Evolutionary conservation across 2,888 invertebrate genomes (phyloP).

Genomic region (Strigamia transsilvanica): DNA sequence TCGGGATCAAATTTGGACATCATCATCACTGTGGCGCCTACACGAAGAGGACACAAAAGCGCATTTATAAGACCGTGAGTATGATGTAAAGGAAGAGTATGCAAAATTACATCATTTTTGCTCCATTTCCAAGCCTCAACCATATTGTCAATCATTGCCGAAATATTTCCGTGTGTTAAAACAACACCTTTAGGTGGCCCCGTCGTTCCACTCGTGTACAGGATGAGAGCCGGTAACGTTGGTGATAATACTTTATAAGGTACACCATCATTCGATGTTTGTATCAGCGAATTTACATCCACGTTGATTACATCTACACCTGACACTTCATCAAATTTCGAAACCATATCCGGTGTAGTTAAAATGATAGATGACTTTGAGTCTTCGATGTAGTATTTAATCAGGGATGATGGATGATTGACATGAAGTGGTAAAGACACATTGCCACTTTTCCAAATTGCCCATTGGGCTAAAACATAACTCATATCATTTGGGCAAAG

Average conservation of each 20-base stretch:
- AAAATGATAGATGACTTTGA: constrained; percentile 75
- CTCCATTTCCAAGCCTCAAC: constrained; percentile 76
- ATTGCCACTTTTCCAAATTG: constrained; percentile 88
- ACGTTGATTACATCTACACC: background rate
- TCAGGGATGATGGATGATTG: constrained; percentile 75
- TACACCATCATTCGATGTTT: constrained; percentile 58
- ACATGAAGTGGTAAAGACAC: constrained; percentile 83
- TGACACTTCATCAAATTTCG: constrained; percentile 58
- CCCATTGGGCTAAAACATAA: constrained; percentile 84
- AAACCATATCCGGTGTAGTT: constrained; percentile 72
- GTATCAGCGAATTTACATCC: background rate
- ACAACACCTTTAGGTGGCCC: constrained; percentile 85
- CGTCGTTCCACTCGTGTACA: constrained; percentile 90
- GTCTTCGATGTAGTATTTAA: constrained; percentile 80
- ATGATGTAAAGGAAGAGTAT: constrained; percentile 85
- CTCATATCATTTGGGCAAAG: constrained; percentile 82
- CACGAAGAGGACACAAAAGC: constrained; percentile 77
- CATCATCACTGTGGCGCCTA: constrained; percentile 73
- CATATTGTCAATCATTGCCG: constrained; percentile 75
- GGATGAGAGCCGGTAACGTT: constrained; percentile 76
- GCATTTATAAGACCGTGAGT: constrained; percentile 87
- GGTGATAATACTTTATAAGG: constrained; percentile 69
- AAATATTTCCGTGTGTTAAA: constrained; percentile 76
- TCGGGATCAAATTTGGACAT: constrained; percentile 72
- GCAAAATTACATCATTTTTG: constrained; percentile 77